Base-by-base conservation (phyloP, 92 coral and sea anemone species). In the Metridium senile region DNA sequence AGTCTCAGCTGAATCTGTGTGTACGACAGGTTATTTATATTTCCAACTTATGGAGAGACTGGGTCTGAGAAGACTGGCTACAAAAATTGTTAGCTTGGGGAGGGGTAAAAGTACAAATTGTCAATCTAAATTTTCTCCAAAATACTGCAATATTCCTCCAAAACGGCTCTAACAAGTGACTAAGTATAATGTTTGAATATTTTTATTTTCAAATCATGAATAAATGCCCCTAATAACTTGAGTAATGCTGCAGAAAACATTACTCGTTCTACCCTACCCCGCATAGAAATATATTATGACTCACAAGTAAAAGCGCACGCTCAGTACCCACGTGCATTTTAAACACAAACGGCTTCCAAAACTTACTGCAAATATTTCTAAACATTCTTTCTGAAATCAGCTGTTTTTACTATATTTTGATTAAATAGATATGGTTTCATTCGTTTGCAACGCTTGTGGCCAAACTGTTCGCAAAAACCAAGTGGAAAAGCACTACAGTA, bases 401-500 rank as follows among this genome's bases (percentile, higher is more conserved):
- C 33, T 59, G 66, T 2, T 59, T 59, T 59, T 18, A 22, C 32
- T 59, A 3, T 22, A 22, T 2, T 54, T 23, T 22, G 4, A 2
- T 6, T 8, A 8, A 7, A 30, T 31, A 8, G 67, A 49, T 26
- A 96, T 96, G 99, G 99, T 96, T 30, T 93, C 93, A 19, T 96
- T 96, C 78, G 76, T 85, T 56, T 96, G 99, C 58, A 89, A 89
- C 76, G 98, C 89, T 1, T 96, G 99, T 65, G 99, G 99, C 9
- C 93, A 93, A 72, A 93, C 97, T 26, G 93, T 96, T 35, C 92
- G 86, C 51, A 96, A 96, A 72, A 88, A 88, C 62, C 97, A 96
- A 70, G 99, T 96, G 0, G 99, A 96, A 74, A 96, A 84, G 43
- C 99, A 96, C 56, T 96, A 96, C 81, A 93, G 86, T 43, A 85